These are phyloP conservation scores for Thymelicus sylvestris DNA, from an alignment of 2,888 invertebrate genomes.

Conservation along the genomic window DNA sequence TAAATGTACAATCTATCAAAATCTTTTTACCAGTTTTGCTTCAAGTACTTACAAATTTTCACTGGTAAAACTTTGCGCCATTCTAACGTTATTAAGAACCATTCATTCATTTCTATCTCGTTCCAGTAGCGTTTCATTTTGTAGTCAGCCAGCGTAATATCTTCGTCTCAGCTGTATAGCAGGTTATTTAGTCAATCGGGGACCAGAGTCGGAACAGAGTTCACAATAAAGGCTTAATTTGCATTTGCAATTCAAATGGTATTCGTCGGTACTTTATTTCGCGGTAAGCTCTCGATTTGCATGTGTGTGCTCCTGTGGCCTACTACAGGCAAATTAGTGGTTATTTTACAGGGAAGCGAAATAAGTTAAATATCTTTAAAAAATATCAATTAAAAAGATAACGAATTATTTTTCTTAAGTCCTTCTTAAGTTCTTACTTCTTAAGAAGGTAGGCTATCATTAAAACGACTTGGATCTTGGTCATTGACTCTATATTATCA, in stretches of 20 bases:
- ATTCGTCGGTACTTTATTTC: conserved; percentile 47
- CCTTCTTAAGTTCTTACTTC: too few relatives aligned
- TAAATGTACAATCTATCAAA: too few relatives aligned
- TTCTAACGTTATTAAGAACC: conserved; percentile 6
- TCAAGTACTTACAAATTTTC: not conserved
- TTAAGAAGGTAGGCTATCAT: too few relatives aligned
- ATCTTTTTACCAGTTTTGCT: too few relatives aligned
- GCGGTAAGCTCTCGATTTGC: conserved; percentile 55
- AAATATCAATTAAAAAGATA: too few relatives aligned
- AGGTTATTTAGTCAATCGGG: conserved; percentile 40
- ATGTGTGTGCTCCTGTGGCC: conserved; percentile 45
- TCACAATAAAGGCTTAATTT: conserved; percentile 52
- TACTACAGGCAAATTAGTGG: conserved; percentile 36
- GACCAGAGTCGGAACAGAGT: conserved; percentile 36
- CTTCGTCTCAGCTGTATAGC: conserved; percentile 33
- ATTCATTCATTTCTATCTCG: conserved; percentile 8
- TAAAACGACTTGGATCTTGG: too few relatives aligned
- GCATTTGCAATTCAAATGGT: conserved; percentile 63
- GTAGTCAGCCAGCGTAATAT: conserved; percentile 20
- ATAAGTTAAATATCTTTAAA: not conserved
- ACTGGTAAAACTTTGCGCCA: not conserved
- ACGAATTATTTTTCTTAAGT: too few relatives aligned
- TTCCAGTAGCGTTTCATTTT: conserved; percentile 17
- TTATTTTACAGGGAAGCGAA: not conserved
- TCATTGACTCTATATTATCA: too few relatives aligned